A percentile compares a stretch with the other conserved stretches of the same genome.
These are phyloP conservation scores for Euzophera pinguis DNA, from an alignment of 2,888 invertebrate genomes.

Conservation along the genomic window DNA sequence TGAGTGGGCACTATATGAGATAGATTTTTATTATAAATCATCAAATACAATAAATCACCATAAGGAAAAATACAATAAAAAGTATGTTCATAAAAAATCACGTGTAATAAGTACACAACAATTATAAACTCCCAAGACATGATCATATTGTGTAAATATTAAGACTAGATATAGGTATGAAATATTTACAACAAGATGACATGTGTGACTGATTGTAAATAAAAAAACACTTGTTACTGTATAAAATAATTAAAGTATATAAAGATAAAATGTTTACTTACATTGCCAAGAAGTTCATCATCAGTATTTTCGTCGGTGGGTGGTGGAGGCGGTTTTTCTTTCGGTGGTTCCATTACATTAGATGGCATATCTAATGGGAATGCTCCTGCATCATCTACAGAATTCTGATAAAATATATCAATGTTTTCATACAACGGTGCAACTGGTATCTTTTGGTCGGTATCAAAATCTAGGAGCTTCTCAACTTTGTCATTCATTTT, in stretches of 20 bases:
- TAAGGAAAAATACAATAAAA: no score
- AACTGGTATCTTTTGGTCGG: slow-evolving; percentile 59
- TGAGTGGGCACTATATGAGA: no score
- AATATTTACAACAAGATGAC: no score
- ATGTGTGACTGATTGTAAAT: background rate
- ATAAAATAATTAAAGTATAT: background rate
- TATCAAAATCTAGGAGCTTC: slow-evolving; percentile 41
- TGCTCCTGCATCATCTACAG: slow-evolving; percentile 43
- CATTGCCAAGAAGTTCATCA: slow-evolving; percentile 69
- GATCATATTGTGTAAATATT: no score
- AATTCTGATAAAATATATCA: slow-evolving; percentile 75
- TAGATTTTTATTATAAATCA: no score
- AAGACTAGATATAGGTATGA: no score
- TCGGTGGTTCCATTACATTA: slow-evolving; percentile 86
- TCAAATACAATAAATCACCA: no score
- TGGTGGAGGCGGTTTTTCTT: slow-evolving; percentile 92
- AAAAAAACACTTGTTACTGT: background rate
- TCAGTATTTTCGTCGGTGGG: slow-evolving; percentile 78
- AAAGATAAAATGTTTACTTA: slow-evolving; percentile 41
- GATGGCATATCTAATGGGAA: slow-evolving; percentile 81
- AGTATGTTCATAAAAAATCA: no score
- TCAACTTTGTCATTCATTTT: slow-evolving; percentile 26
- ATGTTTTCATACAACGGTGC: slow-evolving; percentile 82
- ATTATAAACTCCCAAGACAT: no score
- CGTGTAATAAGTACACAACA: no score